These are phyloP conservation scores for Hartigia nigra DNA, from an alignment of 2,888 invertebrate species.

Conservation along the genomic window DNA sequence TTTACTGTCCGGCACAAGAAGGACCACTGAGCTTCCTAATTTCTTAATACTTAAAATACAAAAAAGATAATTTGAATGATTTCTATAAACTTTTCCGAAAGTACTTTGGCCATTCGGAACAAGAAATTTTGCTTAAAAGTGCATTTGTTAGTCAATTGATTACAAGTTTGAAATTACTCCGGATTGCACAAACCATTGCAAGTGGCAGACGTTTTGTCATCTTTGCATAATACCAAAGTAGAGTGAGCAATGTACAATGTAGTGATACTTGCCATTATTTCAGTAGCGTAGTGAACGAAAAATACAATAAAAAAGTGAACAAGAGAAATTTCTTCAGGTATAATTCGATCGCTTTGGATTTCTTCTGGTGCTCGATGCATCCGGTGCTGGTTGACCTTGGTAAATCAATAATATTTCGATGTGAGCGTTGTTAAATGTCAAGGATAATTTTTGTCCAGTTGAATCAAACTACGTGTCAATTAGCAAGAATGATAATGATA, in stretches of 20 bases:
- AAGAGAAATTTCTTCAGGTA: not conserved
- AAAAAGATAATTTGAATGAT: not conserved
- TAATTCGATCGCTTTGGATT: not conserved
- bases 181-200: not conserved
- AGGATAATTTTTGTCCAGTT: not conserved
- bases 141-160: not conserved
- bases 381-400: not conserved
- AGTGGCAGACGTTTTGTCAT: not conserved
- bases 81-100: not conserved
- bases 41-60: not conserved
- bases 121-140: not conserved
- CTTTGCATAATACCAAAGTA: not conserved
- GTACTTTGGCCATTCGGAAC: not conserved
- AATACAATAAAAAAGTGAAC: not conserved
- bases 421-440: not conserved
- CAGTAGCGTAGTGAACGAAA: not conserved
- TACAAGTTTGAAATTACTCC: not conserved
- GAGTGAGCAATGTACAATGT: not conserved
- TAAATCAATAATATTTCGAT: not conserved
- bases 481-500: too few relatives aligned
- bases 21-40: not conserved
- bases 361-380: not conserved
- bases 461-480: not conserved
- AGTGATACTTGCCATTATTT: not conserved
- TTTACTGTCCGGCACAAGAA: not conserved